Evolutionary conservation across 2,797 vertebrate species (phyloP).

Genomic region (Caiman crocodilus): DNA sequence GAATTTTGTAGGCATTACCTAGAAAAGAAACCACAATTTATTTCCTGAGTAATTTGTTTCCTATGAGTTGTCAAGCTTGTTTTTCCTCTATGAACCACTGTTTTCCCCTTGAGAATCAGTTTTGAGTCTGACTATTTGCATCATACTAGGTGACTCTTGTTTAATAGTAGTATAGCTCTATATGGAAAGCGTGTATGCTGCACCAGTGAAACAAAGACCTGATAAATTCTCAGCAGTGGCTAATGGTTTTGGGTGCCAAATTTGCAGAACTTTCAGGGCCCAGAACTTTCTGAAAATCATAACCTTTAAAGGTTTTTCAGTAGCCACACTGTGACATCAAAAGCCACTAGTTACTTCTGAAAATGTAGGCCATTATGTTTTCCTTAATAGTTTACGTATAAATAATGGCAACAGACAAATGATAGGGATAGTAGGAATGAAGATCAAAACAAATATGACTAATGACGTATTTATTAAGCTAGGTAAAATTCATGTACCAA

Average conservation of each 20-base stretch:
- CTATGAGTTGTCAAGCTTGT: accelerated
- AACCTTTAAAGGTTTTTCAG: not conserved
- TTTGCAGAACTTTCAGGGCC: not conserved
- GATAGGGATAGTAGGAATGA: not conserved
- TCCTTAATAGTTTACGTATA: not conserved
- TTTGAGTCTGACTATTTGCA: not conserved
- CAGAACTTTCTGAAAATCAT: not conserved
- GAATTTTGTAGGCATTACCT: not conserved
- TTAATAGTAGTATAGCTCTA: not conserved
- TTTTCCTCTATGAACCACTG: not conserved
- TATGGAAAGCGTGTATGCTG: not conserved
- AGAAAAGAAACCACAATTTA: not conserved
- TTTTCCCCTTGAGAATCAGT: not conserved
- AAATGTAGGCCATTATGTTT: not conserved
- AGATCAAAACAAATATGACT: not conserved
- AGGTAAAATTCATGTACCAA: not conserved
- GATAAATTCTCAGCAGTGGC: not conserved
- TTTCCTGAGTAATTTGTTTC: constrained; percentile 14
- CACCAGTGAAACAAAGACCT: not conserved
- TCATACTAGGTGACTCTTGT: not conserved
- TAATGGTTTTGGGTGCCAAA: not conserved
- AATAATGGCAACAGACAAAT: not conserved
- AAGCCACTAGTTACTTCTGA: not conserved
- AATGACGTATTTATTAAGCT: not conserved
- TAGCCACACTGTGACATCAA: not conserved